Evolutionary conservation across 1,140 invertebrate species (phyloP).

Genomic region (Cyrtorhinus lividipennis): DNA sequence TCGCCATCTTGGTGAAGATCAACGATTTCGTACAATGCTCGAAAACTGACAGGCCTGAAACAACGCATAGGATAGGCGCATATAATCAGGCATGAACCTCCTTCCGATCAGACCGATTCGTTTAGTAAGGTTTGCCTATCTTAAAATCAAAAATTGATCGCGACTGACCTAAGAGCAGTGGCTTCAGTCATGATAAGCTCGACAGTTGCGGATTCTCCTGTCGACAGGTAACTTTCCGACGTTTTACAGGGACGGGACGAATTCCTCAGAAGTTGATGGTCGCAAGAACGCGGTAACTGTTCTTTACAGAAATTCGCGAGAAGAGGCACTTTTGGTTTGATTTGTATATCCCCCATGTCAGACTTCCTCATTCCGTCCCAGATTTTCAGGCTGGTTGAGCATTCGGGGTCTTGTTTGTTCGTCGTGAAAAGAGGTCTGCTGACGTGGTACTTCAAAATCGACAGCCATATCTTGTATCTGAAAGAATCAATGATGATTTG

Average conservation of each 20-base stretch:
- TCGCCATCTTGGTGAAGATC: slow-evolving; percentile 72
- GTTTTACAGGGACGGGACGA: slow-evolving; percentile 54
- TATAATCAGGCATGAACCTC: too few species aligned
- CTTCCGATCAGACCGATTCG: too few species aligned
- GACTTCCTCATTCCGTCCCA: slow-evolving; percentile 69
- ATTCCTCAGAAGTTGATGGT: slow-evolving; percentile 50
- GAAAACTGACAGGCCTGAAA: slow-evolving; percentile 61
- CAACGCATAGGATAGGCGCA: too few species aligned
- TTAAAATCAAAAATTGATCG: too few species aligned
- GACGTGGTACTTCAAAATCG: slow-evolving; percentile 72
- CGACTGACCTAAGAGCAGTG: slow-evolving; percentile 58
- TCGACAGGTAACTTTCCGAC: slow-evolving; percentile 68
- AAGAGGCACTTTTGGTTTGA: slow-evolving; percentile 43
- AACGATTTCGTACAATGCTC: slow-evolving; percentile 78
- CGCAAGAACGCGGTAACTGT: slow-evolving; percentile 57
- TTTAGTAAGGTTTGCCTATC: too few species aligned
- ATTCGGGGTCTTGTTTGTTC: slow-evolving; percentile 41
- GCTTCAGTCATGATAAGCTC: slow-evolving; percentile 63
- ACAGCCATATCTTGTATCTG: slow-evolving; percentile 68
- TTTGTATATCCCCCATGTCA: slow-evolving; percentile 15
- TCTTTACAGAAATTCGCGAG: slow-evolving; percentile 63
- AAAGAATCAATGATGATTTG: slow-evolving; percentile 4
- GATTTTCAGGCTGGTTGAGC: slow-evolving; percentile 60
- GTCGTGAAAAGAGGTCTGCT: slow-evolving; percentile 37
- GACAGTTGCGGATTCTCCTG: slow-evolving; percentile 59